phyloP scores from a whole-genome alignment of 37 sponge, comb jelly and placozoan species.

The Amphimedon queenslandica region DNA sequence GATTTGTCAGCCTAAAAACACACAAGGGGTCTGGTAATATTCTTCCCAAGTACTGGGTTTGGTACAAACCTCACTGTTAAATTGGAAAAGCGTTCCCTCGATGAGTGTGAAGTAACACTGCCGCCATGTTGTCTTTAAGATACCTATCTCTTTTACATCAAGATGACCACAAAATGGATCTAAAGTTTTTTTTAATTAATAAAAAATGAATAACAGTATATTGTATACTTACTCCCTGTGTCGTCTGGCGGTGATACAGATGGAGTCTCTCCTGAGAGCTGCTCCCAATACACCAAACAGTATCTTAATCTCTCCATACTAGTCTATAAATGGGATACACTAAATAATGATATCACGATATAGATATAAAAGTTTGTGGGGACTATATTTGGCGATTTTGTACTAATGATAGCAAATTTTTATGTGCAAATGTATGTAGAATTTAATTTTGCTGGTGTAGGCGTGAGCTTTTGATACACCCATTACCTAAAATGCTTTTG shows the following conservation, averaged over 20 bases:
- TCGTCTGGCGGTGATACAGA: background rate
- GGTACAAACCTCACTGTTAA: slow-evolving; percentile 32
- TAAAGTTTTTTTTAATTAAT: background rate
- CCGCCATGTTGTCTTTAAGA: slow-evolving; percentile 36
- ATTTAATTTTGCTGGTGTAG: too few species aligned
- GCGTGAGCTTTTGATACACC: too few species aligned
- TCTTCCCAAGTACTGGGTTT: background rate
- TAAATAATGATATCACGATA: background rate
- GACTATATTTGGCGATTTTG: too few species aligned
- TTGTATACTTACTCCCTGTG: background rate
- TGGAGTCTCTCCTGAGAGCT: slow-evolving; percentile 43
- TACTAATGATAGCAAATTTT: too few species aligned
- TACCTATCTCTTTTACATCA: background rate
- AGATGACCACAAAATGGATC: background rate
- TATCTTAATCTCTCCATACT: slow-evolving; percentile 50
- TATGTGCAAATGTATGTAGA: too few species aligned
- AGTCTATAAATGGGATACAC: slow-evolving; percentile 20
- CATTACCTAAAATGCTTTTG: too few species aligned
- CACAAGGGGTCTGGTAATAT: background rate
- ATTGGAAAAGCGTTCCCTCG: slow-evolving; percentile 28
- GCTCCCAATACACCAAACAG: slow-evolving; percentile 74
- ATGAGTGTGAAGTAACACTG: slow-evolving; percentile 47
- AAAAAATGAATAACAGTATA: background rate
- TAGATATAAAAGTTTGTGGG: slow-evolving; percentile 5
- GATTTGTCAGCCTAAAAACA: background rate